phyloP scores from a whole-genome alignment of 1,140 invertebrate species.

The Saccostrea cuccullata region DNA sequence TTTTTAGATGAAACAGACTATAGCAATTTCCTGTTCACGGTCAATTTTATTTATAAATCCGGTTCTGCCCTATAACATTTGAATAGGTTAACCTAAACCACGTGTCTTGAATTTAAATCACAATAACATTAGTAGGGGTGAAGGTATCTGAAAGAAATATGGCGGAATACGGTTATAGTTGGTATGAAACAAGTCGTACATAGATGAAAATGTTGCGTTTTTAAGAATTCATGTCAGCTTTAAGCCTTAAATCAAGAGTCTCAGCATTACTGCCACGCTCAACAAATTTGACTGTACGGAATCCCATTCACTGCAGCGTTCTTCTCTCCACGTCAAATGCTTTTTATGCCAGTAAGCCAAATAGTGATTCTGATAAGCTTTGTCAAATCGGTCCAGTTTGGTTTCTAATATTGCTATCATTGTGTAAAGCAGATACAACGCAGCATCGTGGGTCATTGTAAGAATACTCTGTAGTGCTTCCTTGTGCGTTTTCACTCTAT shows the following conservation, averaged over 20 bases:
- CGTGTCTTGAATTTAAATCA: too few relatives aligned
- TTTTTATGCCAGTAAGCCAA: slow-evolving; percentile 9
- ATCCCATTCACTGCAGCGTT: background rate
- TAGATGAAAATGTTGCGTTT: too few relatives aligned
- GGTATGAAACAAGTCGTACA: too few relatives aligned
- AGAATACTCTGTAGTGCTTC: background rate
- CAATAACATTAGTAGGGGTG: too few relatives aligned
- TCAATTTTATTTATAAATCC: too few relatives aligned
- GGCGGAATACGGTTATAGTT: too few relatives aligned
- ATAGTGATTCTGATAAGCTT: background rate
- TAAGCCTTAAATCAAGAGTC: background rate
- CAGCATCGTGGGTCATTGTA: background rate
- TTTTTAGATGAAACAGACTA: too few relatives aligned
- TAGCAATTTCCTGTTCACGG: too few relatives aligned
- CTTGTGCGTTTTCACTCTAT: background rate
- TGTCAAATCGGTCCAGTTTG: background rate
- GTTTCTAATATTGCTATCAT: background rate
- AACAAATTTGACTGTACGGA: background rate
- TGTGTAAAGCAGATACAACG: background rate
- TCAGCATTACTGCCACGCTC: background rate
- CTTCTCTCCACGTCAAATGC: background rate
- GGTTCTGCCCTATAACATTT: too few relatives aligned
- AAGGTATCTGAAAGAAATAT: too few relatives aligned
- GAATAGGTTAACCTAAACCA: too few relatives aligned
- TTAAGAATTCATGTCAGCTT: too few relatives aligned